Conservation (phyloP, 2,797 vertebrate genomes). For the Coluber constrictor region DNA sequence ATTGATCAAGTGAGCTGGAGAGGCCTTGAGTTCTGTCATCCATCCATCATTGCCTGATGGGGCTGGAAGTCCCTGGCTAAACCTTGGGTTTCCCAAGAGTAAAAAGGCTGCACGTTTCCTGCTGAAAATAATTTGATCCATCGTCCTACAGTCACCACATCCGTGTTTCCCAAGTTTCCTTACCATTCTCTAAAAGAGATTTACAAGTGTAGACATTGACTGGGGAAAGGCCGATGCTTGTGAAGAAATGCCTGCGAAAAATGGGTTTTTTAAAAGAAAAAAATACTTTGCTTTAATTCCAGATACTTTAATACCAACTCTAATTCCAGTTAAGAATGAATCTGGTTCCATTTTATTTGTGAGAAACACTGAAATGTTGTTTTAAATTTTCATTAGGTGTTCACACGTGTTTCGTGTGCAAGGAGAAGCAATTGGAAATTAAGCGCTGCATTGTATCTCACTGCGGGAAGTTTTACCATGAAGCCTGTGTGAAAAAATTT, state of each 20-base stretch:
- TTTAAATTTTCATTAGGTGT: conserved; percentile 70
- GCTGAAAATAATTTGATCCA: background rate
- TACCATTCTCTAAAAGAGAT: background rate
- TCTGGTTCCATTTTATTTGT: background rate
- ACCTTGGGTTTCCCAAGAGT: background rate
- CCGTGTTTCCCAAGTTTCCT: background rate
- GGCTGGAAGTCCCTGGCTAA: background rate
- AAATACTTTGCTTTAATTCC: background rate
- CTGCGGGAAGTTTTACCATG: conserved; percentile 96
- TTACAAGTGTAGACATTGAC: background rate
- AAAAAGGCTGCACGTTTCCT: background rate
- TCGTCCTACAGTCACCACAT: background rate
- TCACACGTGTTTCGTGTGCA: conserved; percentile 91
- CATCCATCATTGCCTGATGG: background rate
- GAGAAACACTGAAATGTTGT: background rate
- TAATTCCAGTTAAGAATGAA: background rate
- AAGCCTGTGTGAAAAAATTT: conserved; percentile 83
- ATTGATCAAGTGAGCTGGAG: background rate
- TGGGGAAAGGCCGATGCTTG: background rate
- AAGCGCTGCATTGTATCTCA: conserved; percentile 87
- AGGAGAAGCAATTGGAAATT: conserved; percentile 81
- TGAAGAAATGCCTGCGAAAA: background rate
- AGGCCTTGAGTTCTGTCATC: background rate
- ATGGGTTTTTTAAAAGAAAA: background rate
- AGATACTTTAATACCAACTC: background rate